Evolutionary conservation across 2,113 vertebrate genomes (phyloP).

Genomic region (Cinclus mexicanus): DNA sequence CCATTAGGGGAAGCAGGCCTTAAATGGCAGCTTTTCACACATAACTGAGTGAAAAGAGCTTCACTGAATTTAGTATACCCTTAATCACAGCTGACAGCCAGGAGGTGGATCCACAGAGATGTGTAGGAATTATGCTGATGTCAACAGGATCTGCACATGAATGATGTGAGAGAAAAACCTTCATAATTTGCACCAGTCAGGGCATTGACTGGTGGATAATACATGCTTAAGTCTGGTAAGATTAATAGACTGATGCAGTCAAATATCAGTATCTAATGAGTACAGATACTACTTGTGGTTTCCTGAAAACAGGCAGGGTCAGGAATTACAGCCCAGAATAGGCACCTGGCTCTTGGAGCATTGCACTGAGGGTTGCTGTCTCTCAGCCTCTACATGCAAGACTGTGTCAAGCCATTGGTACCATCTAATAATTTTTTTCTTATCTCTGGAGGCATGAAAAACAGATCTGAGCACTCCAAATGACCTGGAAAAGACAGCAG

Average conservation of each 20-base stretch:
- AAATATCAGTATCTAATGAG: background rate
- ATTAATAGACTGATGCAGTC: background rate
- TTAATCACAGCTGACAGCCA: background rate
- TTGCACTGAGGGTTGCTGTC: background rate
- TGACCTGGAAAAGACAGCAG: background rate
- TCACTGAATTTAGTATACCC: background rate
- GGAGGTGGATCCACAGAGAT: background rate
- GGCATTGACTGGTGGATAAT: background rate
- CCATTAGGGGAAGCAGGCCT: background rate
- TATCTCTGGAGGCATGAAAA: background rate
- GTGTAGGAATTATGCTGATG: background rate
- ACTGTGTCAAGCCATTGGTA: background rate
- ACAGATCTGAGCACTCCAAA: background rate
- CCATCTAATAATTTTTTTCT: accelerated
- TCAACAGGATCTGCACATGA: background rate
- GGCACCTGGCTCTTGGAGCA: background rate
- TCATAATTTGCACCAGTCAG: background rate
- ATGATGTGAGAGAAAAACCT: background rate
- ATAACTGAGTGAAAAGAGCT: background rate
- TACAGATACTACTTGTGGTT: background rate
- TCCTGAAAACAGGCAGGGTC: background rate
- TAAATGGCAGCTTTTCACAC: background rate
- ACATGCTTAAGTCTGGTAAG: background rate
- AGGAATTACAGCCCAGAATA: background rate
- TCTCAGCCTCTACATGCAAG: background rate